Conservation (phyloP, 2,888 invertebrate species). For the Rhamnusium bicolor region DNA sequence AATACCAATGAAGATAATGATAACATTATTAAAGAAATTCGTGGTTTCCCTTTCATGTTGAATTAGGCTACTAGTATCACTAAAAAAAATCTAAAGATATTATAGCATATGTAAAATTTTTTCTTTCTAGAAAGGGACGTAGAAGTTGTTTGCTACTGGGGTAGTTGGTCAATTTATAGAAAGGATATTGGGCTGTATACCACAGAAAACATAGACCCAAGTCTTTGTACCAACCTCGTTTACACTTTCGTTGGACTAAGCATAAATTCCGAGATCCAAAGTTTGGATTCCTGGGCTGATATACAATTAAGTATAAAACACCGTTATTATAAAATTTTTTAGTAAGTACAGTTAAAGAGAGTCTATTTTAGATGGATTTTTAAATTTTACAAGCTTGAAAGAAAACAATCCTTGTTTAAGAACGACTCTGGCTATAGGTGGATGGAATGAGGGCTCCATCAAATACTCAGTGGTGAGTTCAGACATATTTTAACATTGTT, state of each 20-base stretch:
- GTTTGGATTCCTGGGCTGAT: conserved; percentile 69
- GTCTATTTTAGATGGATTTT: conserved; percentile 71
- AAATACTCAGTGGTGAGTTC: conserved; percentile 70
- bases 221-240: conserved; percentile 85
- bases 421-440: conserved; percentile 77
- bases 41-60: too few relatives aligned
- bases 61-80: too few relatives aligned
- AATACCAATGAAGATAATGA: too few relatives aligned
- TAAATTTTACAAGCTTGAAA: conserved; percentile 74
- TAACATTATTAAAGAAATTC: too few relatives aligned
- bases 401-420: conserved; percentile 72
- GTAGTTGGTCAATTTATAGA: conserved; percentile 86
- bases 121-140: conserved; percentile 44
- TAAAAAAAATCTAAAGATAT: too few relatives aligned
- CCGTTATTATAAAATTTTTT: not conserved
- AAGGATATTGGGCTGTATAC: conserved; percentile 78
- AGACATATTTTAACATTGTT: too few relatives aligned
- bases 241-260: conserved; percentile 85
- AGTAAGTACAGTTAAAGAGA: not conserved
- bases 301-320: conserved; percentile 60
- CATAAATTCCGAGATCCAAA: conserved; percentile 68
- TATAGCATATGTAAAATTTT: not conserved
- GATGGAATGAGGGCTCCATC: conserved; percentile 76
- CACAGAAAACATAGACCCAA: conserved; percentile 80
- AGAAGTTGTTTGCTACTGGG: conserved; percentile 85